phyloP scores from a whole-genome alignment of 2,113 vertebrate species.

The Chionomys nivalis region DNA sequence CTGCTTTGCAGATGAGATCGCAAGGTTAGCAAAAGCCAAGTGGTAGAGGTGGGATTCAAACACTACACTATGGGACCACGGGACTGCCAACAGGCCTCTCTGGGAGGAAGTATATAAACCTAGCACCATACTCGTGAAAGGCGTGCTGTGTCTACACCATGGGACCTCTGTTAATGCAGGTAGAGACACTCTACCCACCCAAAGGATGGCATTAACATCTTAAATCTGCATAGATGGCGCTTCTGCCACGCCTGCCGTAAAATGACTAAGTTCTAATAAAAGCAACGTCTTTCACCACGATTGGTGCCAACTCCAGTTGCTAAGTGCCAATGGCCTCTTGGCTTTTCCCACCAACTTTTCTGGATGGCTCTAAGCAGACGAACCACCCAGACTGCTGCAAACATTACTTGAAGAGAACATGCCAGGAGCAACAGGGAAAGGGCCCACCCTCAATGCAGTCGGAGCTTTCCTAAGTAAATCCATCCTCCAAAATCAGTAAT shows the following conservation, averaged over 20 bases:
- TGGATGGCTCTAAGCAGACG: conserved; percentile 70
- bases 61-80: background rate
- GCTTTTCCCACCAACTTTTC: conserved; percentile 76
- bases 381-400: conserved; percentile 79
- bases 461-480: conserved; percentile 72
- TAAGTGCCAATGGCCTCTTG: conserved; percentile 70
- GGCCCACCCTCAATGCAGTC: conserved; percentile 75
- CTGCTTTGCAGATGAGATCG: background rate
- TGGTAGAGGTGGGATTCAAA: background rate
- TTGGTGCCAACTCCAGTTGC: conserved; percentile 63
- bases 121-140: background rate
- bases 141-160: background rate
- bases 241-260: background rate
- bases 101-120: background rate
- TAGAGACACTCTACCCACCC: background rate
- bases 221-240: background rate
- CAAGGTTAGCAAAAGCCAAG: background rate
- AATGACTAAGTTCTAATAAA: conserved; percentile 74
- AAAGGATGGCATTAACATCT: background rate
- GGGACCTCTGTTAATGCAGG: background rate
- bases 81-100: background rate
- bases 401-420: conserved; percentile 52
- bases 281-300: conserved; percentile 61
- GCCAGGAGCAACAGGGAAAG: conserved; percentile 79
- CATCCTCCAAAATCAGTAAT: conserved; percentile 69